Evolutionary conservation across 1,140 invertebrate species (phyloP), one percentile per base, ranked within the genome.

Genomic region (Caenorhabditis remanei): DNA sequence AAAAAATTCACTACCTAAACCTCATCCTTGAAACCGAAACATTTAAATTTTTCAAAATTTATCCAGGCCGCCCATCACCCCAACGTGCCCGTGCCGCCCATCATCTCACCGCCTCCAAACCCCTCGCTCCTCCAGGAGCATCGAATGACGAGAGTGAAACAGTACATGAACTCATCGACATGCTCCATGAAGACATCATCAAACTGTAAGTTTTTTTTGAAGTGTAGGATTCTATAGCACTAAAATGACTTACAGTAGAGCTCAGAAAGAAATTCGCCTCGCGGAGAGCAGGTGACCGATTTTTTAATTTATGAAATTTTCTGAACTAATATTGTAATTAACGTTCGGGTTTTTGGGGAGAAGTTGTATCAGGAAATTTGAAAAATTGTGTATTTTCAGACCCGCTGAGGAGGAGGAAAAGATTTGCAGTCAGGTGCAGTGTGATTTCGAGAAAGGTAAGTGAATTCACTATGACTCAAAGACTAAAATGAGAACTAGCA

Each of bases 231-330:
- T 50, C 48, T 63, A 24, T 21, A 71, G 24, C 19, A 79, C n/a
- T 53, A 50, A 48, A 50, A 79, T 43, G n/a, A 24, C 46, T 79
- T 79, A 48, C 71, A 79, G 71, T 79, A 79, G 71, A 79, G 46
- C 46, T 41, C 19, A 24, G 9, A 79, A 79, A 79, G 46, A 79
- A 50, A 79, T 79, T 50, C 71, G 71, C 11, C 21, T 79, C 53
- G 46, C 71, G 8, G 71, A 79, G 46, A 79, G 40, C 65, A 71
- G 71, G 71, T 79, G 71, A 79, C 46, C 53, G 32, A n/a, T 79
- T 79, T 50, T 71, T 11, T 4, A 40, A 21, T 21, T 58, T 58
- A n/a, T 58, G 11, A 8, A n/a, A 7, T 16, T 7, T 58, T n/a
- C 14, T 4, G 8, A 58, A 58, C 56, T n/a, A n/a, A 58, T n/a